Base-by-base conservation (phyloP, 2,888 invertebrate species). In the Clivina fossor region DNA sequence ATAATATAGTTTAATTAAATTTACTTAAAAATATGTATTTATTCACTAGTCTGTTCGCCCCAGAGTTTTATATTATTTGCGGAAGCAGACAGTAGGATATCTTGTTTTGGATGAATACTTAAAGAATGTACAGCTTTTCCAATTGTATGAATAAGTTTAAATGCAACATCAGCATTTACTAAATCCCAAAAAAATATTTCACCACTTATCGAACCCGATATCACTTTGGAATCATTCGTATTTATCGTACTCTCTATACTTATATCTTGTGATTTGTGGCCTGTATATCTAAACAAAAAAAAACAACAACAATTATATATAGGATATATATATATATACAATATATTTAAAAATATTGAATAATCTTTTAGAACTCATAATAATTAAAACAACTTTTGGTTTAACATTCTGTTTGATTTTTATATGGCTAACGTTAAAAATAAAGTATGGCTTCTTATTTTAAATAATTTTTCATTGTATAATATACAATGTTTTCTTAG, bases 181-280 rank as follows among this genome's bases (percentile, higher is more conserved):
- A 99, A 78, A 74, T 96, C 93, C 92, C 95, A 99, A 64, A 86
- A 83, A 76, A 88, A 90, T 4, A 94, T 76, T 62, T 81, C 80
- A 0, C 97, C 97, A 58, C 89, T 87, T 9, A 88, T 88, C 0
- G 96, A 95, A 0, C 98, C 98, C 15, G 92, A 90, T 33, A 97
- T 76, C 37, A 99, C 84, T 64, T 87, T 85, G 40, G 86, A 87
- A 70, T 98, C 97, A 60, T 84, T 88, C 50, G 83, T 79, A 71
- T 91, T 86, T 1, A 96, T 82, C 48, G 87, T 86, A 69, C 91
- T 91, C 73, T 97, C 96, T 35, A 97, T 80, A 65, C 88, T 86
- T 71, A 88, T 90, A 66, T 94, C 90, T 59, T 82, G 84, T 44
- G 88, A 86, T 59, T 78, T 78, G 68, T 98, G 95, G 0, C 96